These are phyloP conservation scores for Conger conger DNA, from an alignment of 2,113 vertebrate species.

Conservation along the genomic window DNA sequence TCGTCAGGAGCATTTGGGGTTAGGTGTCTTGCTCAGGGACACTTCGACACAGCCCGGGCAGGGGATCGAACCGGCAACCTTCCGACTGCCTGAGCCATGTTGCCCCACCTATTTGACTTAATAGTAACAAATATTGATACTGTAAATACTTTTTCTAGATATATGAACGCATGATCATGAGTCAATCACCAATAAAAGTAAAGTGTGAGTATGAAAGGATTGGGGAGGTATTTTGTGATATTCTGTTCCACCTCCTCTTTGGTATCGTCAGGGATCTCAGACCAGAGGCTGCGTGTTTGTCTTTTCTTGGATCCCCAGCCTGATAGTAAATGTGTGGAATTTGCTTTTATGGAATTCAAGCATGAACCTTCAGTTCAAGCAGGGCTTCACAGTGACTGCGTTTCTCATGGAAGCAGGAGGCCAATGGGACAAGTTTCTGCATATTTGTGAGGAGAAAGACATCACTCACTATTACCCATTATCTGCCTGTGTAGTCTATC, in stretches of 20 bases:
- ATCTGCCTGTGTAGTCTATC: slow-evolving; percentile 28
- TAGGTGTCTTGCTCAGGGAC: too few species aligned
- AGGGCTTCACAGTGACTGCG: background rate
- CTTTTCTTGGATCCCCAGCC: background rate
- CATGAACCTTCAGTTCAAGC: background rate
- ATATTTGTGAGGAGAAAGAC: slow-evolving; percentile 15
- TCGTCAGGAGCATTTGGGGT: too few species aligned
- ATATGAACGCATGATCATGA: background rate
- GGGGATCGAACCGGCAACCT: too few species aligned
- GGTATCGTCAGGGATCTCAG: background rate
- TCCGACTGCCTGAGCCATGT: too few species aligned
- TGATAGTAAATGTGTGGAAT: slow-evolving; percentile 10
- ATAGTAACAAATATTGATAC: background rate
- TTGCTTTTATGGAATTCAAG: background rate
- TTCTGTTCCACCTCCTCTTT: background rate
- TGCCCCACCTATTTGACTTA: background rate
- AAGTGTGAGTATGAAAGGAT: background rate
- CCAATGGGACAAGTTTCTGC: background rate
- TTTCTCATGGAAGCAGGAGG: background rate
- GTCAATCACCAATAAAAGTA: background rate
- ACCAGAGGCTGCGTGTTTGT: background rate
- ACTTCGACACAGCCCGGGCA: too few species aligned
- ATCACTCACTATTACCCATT: slow-evolving; percentile 31
- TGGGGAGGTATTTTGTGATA: background rate
- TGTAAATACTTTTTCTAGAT: background rate